Percentiles rank a stretch among this genome's conserved stretches.
These are phyloP conservation scores for Melanogrammus aeglefinus DNA, from an alignment of 2,797 vertebrate species.

Conservation along the genomic window DNA sequence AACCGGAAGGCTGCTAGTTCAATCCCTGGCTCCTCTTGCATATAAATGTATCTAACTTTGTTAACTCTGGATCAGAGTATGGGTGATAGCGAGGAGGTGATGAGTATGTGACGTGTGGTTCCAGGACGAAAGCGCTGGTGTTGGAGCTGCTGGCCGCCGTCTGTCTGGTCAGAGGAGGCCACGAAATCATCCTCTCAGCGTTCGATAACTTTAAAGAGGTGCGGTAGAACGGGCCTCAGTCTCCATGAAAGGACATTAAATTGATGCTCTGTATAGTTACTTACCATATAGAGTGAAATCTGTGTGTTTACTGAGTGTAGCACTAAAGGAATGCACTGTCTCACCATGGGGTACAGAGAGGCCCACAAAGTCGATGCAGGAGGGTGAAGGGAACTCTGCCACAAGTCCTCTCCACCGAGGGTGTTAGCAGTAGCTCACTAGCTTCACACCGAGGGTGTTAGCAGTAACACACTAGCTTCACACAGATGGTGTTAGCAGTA, in stretches of 20 bases:
- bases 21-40: too few species aligned
- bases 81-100: not conserved
- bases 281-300: not conserved
- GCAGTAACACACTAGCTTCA: too few species aligned
- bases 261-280: not conserved
- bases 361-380: not conserved
- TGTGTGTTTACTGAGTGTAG: not conserved
- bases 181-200: conserved; percentile 96
- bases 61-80: not conserved
- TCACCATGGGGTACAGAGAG: not conserved
- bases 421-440: too few species aligned
- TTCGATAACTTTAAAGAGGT: conserved; percentile 99
- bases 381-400: conserved; percentile 12
- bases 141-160: conserved; percentile 94
- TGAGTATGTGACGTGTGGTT: conserved; percentile 40
- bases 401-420: conserved; percentile 26
- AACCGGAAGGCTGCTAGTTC: too few species aligned
- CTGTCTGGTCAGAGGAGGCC: conserved; percentile 92
- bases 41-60: not conserved
- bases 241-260: not conserved
- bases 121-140: conserved; percentile 93
- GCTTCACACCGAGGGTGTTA: too few species aligned
- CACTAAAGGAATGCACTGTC: not conserved
- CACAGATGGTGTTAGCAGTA: conserved; percentile 30
- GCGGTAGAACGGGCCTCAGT: conserved; percentile 29